A percentile compares a stretch with the other conserved stretches of the same genome.
Conservation (phyloP, 2,113 vertebrate genomes). For the Cebidichthys violaceus region DNA sequence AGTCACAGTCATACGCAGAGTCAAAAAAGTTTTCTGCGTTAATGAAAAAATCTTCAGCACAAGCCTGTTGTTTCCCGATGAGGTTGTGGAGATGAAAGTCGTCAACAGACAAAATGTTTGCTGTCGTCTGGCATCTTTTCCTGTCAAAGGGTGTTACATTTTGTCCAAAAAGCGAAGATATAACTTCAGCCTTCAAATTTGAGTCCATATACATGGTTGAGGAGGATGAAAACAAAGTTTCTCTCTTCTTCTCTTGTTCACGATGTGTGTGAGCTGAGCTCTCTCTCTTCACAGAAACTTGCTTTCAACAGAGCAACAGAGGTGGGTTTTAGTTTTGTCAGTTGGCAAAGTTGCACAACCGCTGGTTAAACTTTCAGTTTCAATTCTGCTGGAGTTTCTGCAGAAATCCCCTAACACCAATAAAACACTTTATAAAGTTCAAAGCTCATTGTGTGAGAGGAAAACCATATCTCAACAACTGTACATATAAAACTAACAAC, state of each 20-base stretch:
- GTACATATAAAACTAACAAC: too few relatives aligned
- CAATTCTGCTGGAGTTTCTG: background rate
- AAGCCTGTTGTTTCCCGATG: background rate
- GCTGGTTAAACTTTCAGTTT: background rate
- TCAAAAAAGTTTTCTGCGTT: slow-evolving; percentile 4
- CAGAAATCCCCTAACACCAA: background rate
- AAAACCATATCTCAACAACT: background rate
- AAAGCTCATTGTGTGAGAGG: background rate
- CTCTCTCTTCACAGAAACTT: background rate
- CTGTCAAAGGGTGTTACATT: background rate
- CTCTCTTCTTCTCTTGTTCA: background rate
- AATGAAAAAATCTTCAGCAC: background rate
- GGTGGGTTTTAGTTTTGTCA: too few relatives aligned
- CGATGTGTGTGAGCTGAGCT: background rate
- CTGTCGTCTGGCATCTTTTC: accelerated
- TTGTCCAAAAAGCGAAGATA: slow-evolving; percentile 14
- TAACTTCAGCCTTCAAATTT: slow-evolving; percentile 4
- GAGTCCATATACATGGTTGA: slow-evolving; percentile 15
- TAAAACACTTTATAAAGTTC: background rate
- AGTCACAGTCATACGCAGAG: background rate
- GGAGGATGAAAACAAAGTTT: background rate
- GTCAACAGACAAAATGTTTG: background rate
- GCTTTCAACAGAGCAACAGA: too few relatives aligned
- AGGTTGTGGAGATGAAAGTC: background rate
- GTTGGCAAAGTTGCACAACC: too few relatives aligned